phyloP scores from a whole-genome alignment of 2,888 invertebrate species.

The Rhabditoides inermis region DNA sequence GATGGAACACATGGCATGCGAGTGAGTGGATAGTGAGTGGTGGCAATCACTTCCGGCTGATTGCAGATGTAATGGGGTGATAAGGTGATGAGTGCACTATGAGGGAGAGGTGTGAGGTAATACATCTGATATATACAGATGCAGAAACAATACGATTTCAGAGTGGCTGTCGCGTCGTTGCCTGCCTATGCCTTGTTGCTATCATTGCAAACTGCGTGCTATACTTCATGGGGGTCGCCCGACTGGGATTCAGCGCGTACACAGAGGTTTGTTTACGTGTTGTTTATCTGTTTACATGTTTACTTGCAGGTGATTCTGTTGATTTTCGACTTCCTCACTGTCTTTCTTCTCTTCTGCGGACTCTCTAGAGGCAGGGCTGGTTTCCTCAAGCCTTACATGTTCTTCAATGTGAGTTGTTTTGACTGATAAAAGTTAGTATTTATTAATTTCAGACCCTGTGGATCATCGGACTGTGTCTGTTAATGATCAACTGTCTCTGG shows the following conservation, averaged over 20 bases:
- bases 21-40: background rate
- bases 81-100: too few relatives aligned
- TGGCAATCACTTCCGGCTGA: background rate
- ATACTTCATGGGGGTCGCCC: constrained; percentile 19
- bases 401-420: constrained; percentile 21
- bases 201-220: constrained; percentile 20
- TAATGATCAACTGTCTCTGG: constrained; percentile 21
- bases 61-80: too few relatives aligned
- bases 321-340: constrained; percentile 22
- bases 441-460: constrained; percentile 18
- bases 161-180: constrained; percentile 25
- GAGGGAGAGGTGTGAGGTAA: too few relatives aligned
- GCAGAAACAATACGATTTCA: constrained; percentile 11
- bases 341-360: constrained; percentile 21
- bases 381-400: constrained; percentile 27
- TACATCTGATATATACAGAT: too few relatives aligned
- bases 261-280: constrained; percentile 7
- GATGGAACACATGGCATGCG: too few relatives aligned
- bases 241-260: constrained; percentile 11
- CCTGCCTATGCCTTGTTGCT: constrained; percentile 20
- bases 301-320: too few relatives aligned
- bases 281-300: too few relatives aligned
- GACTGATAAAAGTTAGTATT: background rate
- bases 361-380: constrained; percentile 23
- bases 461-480: constrained; percentile 18